Conservation (phyloP, 2,888 invertebrate genomes). For the Dryocosmus kuriphilus region DNA sequence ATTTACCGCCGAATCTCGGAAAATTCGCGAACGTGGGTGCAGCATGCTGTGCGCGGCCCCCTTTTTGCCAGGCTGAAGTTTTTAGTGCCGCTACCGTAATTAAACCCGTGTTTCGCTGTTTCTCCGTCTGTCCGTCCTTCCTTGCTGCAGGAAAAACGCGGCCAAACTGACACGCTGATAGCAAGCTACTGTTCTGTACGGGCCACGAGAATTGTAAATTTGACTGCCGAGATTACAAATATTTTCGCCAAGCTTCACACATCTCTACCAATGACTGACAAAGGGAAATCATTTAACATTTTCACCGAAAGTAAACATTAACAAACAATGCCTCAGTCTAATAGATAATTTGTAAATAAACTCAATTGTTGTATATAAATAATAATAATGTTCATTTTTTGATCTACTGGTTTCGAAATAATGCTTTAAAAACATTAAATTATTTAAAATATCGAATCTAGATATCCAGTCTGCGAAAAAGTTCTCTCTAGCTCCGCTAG, state of each 20-base stretch:
- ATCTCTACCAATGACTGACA: neutral
- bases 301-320: neutral
- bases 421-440: no score
- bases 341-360: no score
- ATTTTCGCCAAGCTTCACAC: slow-evolving; percentile 48
- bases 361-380: no score
- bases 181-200: slow-evolving; percentile 58
- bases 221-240: slow-evolving; percentile 60
- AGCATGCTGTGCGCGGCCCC: slow-evolving; percentile 49
- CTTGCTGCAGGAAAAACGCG: slow-evolving; percentile 58
- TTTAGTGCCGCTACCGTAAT: slow-evolving; percentile 71
- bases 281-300: neutral
- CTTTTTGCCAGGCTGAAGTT: slow-evolving; percentile 65
- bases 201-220: slow-evolving; percentile 64
- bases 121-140: slow-evolving; percentile 70
- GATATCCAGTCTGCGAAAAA: no score
- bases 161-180: slow-evolving; percentile 60
- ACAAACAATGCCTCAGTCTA: neutral
- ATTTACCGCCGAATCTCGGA: slow-evolving; percentile 60
- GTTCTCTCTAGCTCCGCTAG: no score
- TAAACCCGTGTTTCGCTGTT: slow-evolving; percentile 73
- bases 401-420: no score
- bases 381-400: no score
- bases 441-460: no score
- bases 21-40: slow-evolving; percentile 53